A percentile compares a stretch with the other conserved stretches of the same genome.
Conservation (phyloP, 1,140 invertebrate species). For the Xylocopa sonorina region DNA sequence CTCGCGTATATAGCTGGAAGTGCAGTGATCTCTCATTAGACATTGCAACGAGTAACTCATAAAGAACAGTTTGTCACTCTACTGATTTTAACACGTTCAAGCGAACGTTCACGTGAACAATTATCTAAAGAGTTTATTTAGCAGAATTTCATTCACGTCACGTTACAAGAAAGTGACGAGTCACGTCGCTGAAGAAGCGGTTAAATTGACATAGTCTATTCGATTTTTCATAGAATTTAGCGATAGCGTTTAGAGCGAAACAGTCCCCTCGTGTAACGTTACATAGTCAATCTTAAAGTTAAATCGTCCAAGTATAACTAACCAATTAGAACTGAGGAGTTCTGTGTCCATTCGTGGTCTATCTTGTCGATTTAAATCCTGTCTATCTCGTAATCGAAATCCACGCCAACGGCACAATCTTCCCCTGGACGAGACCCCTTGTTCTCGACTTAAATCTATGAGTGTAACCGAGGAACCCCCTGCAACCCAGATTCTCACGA, state of each 20-base stretch:
- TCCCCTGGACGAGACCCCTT: conserved; percentile 64
- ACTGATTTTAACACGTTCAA: too few relatives aligned
- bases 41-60: too few relatives aligned
- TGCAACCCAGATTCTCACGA: conserved; percentile 21
- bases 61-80: too few relatives aligned
- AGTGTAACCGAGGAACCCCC: conserved; percentile 68
- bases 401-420: conserved; percentile 45
- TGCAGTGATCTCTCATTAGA: too few relatives aligned
- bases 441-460: conserved; percentile 69
- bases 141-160: too few relatives aligned
- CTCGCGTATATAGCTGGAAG: too few relatives aligned
- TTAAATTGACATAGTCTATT: too few relatives aligned
- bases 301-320: conserved; percentile 60
- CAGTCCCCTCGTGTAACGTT: conserved; percentile 23
- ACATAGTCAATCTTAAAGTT: conserved; percentile 13
- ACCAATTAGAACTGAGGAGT: conserved; percentile 61
- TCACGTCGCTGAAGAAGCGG: too few relatives aligned
- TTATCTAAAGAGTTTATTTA: too few relatives aligned
- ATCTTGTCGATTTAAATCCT: conserved; percentile 63
- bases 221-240: conserved; percentile 7
- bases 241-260: background rate
- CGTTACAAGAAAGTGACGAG: too few relatives aligned
- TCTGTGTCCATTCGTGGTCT: conserved; percentile 39
- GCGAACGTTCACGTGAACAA: too few relatives aligned
- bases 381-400: conserved; percentile 70